Percentiles rank a stretch among this genome's conserved stretches.
phyloP scores from a whole-genome alignment of 2,888 invertebrate species.

The Drosophila fungiperda region DNA sequence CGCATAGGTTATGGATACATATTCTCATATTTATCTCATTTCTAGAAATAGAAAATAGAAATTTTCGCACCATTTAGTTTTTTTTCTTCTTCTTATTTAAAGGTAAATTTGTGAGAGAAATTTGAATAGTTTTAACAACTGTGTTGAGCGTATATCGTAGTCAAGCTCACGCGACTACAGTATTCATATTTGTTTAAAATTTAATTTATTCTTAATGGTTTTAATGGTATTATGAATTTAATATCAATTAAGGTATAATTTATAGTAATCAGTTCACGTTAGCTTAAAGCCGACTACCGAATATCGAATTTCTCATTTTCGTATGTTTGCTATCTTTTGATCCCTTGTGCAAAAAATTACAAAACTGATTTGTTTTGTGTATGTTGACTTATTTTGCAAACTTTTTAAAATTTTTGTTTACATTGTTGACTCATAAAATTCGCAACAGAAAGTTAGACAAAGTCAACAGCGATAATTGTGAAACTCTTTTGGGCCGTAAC shows the following conservation, averaged over 20 bases:
- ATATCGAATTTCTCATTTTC: not conserved
- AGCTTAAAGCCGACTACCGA: not conserved
- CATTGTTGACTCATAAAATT: conserved; percentile 17
- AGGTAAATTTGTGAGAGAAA: too few relatives aligned
- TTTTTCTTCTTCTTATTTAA: too few relatives aligned
- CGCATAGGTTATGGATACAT: too few relatives aligned
- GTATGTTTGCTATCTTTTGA: not conserved
- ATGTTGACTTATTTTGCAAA: not conserved
- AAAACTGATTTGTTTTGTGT: conserved; percentile 2
- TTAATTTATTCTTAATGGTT: not conserved
- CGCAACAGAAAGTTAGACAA: conserved; percentile 2
- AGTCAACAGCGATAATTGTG: conserved; percentile 47
- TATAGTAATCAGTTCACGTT: not conserved
- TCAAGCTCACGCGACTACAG: too few relatives aligned
- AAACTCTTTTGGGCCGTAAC: conserved; percentile 40
- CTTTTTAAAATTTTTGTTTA: not conserved
- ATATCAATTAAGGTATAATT: not conserved
- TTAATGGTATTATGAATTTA: not conserved
- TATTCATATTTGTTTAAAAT: not conserved
- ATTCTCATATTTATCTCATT: too few relatives aligned
- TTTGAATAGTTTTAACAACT: too few relatives aligned
- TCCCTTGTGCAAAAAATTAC: not conserved
- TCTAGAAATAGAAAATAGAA: too few relatives aligned
- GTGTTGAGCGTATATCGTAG: too few relatives aligned
- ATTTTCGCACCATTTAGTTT: too few relatives aligned